Conservation (phyloP, 2,113 vertebrate species). For the Xenus cinereus region DNA sequence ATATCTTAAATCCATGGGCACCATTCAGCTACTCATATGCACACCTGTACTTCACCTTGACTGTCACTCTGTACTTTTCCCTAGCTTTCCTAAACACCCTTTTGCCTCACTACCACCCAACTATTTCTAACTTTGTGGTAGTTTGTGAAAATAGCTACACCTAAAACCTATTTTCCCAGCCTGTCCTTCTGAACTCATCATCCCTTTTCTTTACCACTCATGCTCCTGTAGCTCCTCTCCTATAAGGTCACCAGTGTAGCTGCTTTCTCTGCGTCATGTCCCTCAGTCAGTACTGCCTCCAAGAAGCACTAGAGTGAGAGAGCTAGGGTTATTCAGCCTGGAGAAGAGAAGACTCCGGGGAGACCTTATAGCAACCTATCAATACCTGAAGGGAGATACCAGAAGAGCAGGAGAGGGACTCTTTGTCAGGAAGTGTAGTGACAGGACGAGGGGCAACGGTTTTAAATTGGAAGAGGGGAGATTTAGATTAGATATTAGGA, state of each 20-base stretch:
- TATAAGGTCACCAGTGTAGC: neutral
- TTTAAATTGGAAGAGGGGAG: too few species aligned
- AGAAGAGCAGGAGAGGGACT: too few species aligned
- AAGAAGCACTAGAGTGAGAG: too few species aligned
- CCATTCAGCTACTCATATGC: neutral
- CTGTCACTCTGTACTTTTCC: neutral
- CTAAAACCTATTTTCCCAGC: neutral
- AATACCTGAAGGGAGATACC: too few species aligned
- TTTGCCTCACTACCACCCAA: neutral
- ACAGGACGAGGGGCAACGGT: too few species aligned
- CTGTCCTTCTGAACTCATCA: neutral
- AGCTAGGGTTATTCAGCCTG: too few species aligned
- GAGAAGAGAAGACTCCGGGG: too few species aligned
- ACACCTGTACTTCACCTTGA: neutral
- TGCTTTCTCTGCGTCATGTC: neutral
- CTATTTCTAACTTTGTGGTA: neutral
- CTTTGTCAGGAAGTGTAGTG: too few species aligned
- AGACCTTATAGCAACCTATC: too few species aligned
- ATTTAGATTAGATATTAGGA: too few species aligned
- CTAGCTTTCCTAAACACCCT: neutral
- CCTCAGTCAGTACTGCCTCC: neutral
- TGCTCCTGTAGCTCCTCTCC: neutral
- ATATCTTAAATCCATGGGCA: neutral
- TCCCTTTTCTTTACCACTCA: neutral
- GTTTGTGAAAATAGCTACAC: neutral